A percentile compares a stretch with the other conserved stretches of the same genome.
Conservation (phyloP, 2,797 vertebrate genomes). For the Smutsia gigantea region DNA sequence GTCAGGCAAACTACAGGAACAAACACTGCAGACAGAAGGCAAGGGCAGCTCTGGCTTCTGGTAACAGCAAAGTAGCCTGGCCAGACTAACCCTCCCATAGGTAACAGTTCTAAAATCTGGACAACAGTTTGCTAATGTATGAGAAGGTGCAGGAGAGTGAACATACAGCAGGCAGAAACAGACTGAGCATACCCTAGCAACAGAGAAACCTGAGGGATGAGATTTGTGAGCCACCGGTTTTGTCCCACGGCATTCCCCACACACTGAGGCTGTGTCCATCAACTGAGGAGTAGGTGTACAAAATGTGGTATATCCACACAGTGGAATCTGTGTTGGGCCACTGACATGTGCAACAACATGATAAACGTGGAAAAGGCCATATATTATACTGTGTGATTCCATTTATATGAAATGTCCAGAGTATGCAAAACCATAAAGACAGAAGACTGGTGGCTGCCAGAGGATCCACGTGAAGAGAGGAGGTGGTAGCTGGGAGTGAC, state of each 20-base stretch:
- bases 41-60: neutral
- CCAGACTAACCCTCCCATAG: neutral
- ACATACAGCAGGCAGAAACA: neutral
- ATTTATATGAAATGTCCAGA: neutral
- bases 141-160: neutral
- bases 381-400: accelerated
- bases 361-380: neutral
- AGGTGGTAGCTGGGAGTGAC: neutral
- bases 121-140: neutral
- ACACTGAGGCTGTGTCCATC: neutral
- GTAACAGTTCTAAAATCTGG: neutral
- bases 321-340: neutral
- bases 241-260: neutral
- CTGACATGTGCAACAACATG: accelerated
- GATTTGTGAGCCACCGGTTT: accelerated
- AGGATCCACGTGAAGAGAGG: neutral
- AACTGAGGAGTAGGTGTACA: accelerated
- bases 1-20: neutral
- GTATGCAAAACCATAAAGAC: neutral
- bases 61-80: accelerated
- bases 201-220: neutral
- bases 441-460: no score
- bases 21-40: neutral
- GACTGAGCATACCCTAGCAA: accelerated
- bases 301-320: accelerated